phyloP scores from a whole-genome alignment of 2,797 vertebrate species.

The Pseudocheirus occidentalis region DNA sequence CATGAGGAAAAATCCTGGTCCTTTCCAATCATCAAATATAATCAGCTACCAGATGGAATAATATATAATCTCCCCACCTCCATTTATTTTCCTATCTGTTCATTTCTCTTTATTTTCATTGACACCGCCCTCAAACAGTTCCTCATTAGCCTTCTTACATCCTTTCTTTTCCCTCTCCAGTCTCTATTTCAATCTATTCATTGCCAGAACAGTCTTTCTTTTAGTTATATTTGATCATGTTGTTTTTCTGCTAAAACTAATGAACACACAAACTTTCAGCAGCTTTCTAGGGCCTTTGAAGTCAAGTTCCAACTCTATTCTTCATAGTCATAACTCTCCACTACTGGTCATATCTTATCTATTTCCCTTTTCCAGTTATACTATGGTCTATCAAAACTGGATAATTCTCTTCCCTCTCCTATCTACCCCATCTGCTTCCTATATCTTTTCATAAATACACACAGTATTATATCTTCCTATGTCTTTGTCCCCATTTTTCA shows the following conservation, averaged over 20 bases:
- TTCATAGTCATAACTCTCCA: background rate
- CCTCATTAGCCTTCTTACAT: background rate
- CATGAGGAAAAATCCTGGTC: background rate
- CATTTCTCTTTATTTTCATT: background rate
- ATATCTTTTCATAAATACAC: background rate
- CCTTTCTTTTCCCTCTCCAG: background rate
- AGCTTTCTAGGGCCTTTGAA: background rate
- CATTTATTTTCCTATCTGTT: background rate
- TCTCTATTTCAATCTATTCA: background rate
- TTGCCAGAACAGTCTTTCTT: background rate
- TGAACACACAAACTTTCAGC: background rate
- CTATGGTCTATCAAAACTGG: background rate
- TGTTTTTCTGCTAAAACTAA: background rate
- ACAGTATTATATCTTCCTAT: background rate
- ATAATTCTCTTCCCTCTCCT: background rate
- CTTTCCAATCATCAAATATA: background rate
- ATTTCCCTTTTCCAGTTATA: background rate
- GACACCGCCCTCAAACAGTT: background rate
- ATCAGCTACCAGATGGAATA: background rate
- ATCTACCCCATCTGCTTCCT: background rate
- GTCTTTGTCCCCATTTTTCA: background rate
- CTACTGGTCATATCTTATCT: background rate
- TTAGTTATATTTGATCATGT: background rate
- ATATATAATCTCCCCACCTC: background rate
- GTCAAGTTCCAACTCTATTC: background rate